Percentiles rank a stretch among this genome's conserved stretches.
Conservation (phyloP, 2,113 vertebrate species). For the Sebastes fasciatus region DNA sequence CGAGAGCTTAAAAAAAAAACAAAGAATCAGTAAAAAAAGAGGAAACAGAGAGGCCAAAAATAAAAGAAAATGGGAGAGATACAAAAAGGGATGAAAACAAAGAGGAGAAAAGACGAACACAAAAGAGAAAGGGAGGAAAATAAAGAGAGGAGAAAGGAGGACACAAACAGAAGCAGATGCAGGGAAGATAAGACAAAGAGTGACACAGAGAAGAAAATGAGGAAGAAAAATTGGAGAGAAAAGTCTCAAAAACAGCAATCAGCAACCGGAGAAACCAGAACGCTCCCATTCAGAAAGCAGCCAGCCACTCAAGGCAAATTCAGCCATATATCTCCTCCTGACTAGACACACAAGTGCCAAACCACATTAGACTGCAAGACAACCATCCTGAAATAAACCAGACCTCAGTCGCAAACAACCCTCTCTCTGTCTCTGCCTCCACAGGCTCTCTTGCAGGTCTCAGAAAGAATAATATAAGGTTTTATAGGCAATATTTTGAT, state of each 20-base stretch:
- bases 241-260: constrained; percentile 53
- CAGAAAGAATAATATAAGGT: constrained; percentile 39
- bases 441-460: constrained; percentile 44
- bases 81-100: background rate
- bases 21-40: background rate
- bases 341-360: constrained; percentile 64
- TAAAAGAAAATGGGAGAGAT: constrained; percentile 10
- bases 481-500: constrained; percentile 31
- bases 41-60: constrained; percentile 2
- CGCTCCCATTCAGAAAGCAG: constrained; percentile 53
- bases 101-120: constrained; percentile 5
- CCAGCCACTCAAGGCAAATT: constrained; percentile 59
- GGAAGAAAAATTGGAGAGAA: constrained; percentile 36
- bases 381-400: constrained; percentile 65
- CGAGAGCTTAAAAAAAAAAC: background rate
- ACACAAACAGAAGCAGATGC: constrained; percentile 5
- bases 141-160: constrained; percentile 10
- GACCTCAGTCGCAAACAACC: constrained; percentile 41
- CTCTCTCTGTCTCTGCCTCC: constrained; percentile 37
- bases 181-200: constrained; percentile 20
- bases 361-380: constrained; percentile 63
- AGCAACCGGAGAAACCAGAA: constrained; percentile 57
- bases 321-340: constrained; percentile 60
- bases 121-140: background rate
- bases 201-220: constrained; percentile 33